Conservation (phyloP, 1,140 invertebrate genomes). For the Ostrea denselamellosa region DNA sequence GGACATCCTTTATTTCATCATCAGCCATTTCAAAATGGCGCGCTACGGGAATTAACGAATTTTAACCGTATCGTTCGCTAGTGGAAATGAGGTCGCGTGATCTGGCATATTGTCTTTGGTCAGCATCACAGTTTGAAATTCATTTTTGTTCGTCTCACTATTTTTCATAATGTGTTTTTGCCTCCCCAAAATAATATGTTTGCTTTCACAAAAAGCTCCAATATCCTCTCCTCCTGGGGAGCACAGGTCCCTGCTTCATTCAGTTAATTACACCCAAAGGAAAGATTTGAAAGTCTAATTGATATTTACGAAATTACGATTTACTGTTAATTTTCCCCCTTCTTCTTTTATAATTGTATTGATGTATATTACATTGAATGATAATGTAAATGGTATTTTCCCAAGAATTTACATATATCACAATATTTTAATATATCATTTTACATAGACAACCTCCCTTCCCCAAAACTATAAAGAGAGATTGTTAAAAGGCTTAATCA, state of each 20-base stretch:
- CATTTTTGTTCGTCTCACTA: constrained; percentile 32
- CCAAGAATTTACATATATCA: too few relatives aligned
- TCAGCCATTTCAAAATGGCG: constrained; percentile 32
- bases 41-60: constrained; percentile 36
- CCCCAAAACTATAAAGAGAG: too few relatives aligned
- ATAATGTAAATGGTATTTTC: too few relatives aligned
- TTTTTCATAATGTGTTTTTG: constrained; percentile 31
- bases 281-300: constrained; percentile 9
- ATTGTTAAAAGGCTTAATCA: too few relatives aligned
- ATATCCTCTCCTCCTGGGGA: constrained; percentile 13
- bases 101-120: constrained; percentile 39
- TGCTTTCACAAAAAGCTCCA: constrained; percentile 14
- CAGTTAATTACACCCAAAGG: constrained; percentile 24
- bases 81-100: constrained; percentile 32
- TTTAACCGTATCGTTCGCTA: constrained; percentile 20
- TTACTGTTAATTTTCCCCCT: background rate
- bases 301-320: background rate
- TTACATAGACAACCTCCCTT: too few relatives aligned
- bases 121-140: constrained; percentile 32
- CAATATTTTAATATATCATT: too few relatives aligned
- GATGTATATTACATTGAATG: background rate
- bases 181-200: background rate
- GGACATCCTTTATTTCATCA: constrained; percentile 39
- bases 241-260: background rate
- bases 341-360: background rate